Evolutionary conservation across 2,888 invertebrate species (phyloP).

Genomic region (Athalia cordata): DNA sequence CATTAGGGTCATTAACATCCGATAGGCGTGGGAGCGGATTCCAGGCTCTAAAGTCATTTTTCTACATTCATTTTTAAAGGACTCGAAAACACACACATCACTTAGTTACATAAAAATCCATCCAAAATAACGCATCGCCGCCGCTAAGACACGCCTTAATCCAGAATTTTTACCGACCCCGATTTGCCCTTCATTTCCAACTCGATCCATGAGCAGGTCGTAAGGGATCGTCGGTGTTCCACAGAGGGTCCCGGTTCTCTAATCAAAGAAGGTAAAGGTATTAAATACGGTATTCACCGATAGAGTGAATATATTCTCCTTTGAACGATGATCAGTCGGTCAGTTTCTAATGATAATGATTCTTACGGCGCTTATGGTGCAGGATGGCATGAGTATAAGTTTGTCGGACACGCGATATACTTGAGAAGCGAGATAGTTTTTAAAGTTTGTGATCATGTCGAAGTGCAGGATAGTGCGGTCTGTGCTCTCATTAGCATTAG

Average conservation of each 20-base stretch:
- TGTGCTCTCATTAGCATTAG: slow-evolving; percentile 29
- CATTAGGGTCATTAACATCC: slow-evolving; percentile 69
- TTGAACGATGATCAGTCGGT: neutral
- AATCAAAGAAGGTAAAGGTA: neutral
- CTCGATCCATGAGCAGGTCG: too few relatives aligned
- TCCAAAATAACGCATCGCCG: neutral
- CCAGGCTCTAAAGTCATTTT: neutral
- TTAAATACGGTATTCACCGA: neutral
- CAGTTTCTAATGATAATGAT: slow-evolving; percentile 29
- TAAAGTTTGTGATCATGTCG: neutral
- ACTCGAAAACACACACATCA: neutral
- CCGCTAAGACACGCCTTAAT: neutral
- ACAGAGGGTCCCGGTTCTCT: neutral
- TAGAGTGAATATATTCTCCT: neutral
- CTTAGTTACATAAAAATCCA: neutral
- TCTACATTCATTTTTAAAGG: too few relatives aligned
- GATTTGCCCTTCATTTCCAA: too few relatives aligned
- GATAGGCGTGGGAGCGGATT: slow-evolving; percentile 60
- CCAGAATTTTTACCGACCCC: too few relatives aligned
- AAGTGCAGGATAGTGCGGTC: neutral
- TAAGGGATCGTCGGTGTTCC: neutral
- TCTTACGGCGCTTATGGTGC: neutral
- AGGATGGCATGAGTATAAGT: slow-evolving; percentile 9
- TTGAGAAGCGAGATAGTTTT: neutral
- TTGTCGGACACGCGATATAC: slow-evolving; percentile 18